A percentile compares a stretch with the other conserved stretches of the same genome.
These are phyloP conservation scores for Cryptocephalus moraei DNA, from an alignment of 2,888 invertebrate species.

Conservation along the genomic window DNA sequence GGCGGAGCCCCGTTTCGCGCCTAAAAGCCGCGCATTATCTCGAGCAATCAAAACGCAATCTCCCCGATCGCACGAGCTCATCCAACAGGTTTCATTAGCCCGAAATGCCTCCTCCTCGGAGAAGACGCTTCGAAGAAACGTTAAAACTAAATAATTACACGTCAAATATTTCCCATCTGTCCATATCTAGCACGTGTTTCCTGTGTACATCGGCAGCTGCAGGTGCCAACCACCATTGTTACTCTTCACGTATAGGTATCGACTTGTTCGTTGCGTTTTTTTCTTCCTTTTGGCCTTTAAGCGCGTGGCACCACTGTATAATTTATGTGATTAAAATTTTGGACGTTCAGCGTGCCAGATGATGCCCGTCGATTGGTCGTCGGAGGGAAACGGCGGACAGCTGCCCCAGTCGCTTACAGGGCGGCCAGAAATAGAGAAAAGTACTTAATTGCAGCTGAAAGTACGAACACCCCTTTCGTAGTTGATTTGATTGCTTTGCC, in stretches of 20 bases:
- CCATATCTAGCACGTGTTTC: constrained; percentile 19
- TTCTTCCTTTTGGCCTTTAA: constrained; percentile 21
- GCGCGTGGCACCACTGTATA: constrained; percentile 26
- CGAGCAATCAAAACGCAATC: too few species aligned
- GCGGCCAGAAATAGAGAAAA: too few species aligned
- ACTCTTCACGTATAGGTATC: constrained; percentile 1
- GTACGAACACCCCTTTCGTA: too few species aligned
- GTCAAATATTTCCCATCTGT: constrained; percentile 16
- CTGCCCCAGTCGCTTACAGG: background rate
- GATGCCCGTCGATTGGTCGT: constrained; percentile 6
- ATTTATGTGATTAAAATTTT: constrained; percentile 25
- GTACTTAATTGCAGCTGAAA: too few species aligned
- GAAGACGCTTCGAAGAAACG: too few species aligned
- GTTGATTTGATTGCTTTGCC: too few species aligned
- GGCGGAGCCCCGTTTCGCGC: too few species aligned
- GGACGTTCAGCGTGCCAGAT: constrained; percentile 22
- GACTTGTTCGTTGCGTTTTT: background rate
- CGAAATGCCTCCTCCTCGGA: too few species aligned
- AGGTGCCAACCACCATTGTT: constrained; percentile 18
- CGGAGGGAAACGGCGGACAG: constrained; percentile 1
- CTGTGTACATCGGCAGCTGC: constrained; percentile 17
- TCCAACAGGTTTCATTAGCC: too few species aligned
- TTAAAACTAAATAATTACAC: too few species aligned
- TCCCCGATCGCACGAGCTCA: too few species aligned
- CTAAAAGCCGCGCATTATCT: too few species aligned